Evolutionary conservation across 2,888 invertebrate genomes (phyloP).

Genomic region (Hypselothyrea guttata): DNA sequence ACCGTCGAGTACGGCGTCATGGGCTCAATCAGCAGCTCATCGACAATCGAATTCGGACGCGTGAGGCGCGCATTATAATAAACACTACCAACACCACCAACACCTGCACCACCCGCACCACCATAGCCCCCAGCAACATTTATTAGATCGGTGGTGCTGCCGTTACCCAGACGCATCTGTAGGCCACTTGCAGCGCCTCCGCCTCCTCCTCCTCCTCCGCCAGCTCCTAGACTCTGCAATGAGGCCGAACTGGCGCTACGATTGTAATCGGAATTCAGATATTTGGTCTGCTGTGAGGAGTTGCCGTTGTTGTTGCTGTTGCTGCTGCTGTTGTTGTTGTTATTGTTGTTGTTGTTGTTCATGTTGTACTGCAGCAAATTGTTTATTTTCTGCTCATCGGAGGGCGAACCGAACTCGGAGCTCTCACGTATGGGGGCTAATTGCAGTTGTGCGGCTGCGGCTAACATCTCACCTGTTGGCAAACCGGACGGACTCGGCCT

Average conservation of each 20-base stretch:
- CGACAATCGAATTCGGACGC: constrained; percentile 59
- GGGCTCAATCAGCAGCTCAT: constrained; percentile 65
- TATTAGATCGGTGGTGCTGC: constrained; percentile 54
- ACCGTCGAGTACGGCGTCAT: constrained; percentile 44
- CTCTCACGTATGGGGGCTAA: constrained; percentile 83
- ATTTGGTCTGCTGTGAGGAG: constrained; percentile 49
- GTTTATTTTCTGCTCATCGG: constrained; percentile 79
- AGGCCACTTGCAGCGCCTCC: constrained; percentile 32
- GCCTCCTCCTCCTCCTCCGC: constrained; percentile 17
- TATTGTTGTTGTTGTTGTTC: constrained; percentile 52
- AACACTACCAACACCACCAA: constrained; percentile 35
- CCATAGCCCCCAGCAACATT: constrained; percentile 36
- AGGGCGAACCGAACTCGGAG: constrained; percentile 82
- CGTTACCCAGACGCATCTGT: constrained; percentile 60
- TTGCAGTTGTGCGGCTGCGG: constrained; percentile 81
- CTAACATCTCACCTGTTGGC: constrained; percentile 83
- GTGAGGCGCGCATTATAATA: constrained; percentile 31
- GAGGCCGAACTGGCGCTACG: constrained; percentile 80
- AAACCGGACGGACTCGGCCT: constrained; percentile 84
- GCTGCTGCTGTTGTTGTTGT: constrained; percentile 63
- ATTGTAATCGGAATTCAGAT: constrained; percentile 71
- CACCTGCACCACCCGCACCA: constrained; percentile 35
- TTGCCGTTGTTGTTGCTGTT: constrained; percentile 43
- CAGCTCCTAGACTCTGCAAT: constrained; percentile 68
- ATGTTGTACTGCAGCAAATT: constrained; percentile 63